These are phyloP conservation scores for Lytechinus variegatus DNA, from an alignment of 35 echinoderm and acorn worm species.

Conservation along the genomic window DNA sequence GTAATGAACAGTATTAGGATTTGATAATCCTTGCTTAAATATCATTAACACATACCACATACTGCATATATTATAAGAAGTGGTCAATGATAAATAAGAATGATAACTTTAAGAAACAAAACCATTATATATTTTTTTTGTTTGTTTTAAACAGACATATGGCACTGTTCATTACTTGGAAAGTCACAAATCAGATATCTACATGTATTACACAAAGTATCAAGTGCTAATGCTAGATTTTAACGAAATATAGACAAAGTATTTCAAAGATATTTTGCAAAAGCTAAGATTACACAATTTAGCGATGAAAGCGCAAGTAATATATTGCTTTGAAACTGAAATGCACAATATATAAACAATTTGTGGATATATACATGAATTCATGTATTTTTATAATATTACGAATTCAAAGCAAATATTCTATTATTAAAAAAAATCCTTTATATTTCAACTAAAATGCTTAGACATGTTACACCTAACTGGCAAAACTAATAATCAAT, in stretches of 20 bases:
- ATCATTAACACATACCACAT: background rate
- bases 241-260: background rate
- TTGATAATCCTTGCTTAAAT: background rate
- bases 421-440: too few species aligned
- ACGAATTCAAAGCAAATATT: background rate
- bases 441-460: background rate
- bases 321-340: background rate
- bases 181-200: background rate
- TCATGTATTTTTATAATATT: background rate
- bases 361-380: background rate
- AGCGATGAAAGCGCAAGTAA: background rate
- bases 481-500: background rate
- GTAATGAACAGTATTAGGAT: background rate
- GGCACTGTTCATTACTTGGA: background rate
- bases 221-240: background rate
- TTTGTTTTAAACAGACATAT: background rate
- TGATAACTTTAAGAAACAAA: background rate
- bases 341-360: background rate
- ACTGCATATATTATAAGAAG: background rate
- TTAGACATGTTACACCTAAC: background rate
- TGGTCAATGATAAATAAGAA: background rate
- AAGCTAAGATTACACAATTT: conserved; percentile 7
- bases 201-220: background rate
- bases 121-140: background rate
- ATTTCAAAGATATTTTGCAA: background rate